phyloP scores from a whole-genome alignment of 2,888 invertebrate genomes.

The Ochlodes sylvanus region DNA sequence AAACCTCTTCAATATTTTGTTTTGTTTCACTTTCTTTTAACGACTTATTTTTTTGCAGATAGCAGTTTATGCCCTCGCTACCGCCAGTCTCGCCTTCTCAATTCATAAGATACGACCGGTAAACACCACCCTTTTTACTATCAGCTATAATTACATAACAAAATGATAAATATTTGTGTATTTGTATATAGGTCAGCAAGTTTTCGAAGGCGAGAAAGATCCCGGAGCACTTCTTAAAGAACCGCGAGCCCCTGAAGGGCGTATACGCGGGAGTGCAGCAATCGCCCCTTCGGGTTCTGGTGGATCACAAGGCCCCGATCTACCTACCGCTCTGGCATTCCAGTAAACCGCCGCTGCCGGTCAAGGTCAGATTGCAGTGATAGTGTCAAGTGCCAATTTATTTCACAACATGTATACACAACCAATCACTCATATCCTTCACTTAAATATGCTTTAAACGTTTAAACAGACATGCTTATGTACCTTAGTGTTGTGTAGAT shows the following conservation, averaged over 20 bases:
- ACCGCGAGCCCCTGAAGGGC: conserved; percentile 80
- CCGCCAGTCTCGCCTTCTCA: conserved; percentile 82
- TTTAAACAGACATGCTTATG: not conserved
- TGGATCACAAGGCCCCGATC: conserved; percentile 84
- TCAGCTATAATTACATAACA: conserved; percentile 66
- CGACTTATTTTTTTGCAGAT: conserved; percentile 71
- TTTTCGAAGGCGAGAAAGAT: conserved; percentile 85
- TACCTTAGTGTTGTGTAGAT: no score
- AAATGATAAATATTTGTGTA: conserved; percentile 13
- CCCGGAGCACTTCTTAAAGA: conserved; percentile 83
- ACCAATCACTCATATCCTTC: conserved; percentile 6
- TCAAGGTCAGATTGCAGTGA: conserved; percentile 68
- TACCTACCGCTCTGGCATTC: conserved; percentile 82
- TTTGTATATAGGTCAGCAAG: conserved; percentile 81
- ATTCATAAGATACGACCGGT: conserved; percentile 86
- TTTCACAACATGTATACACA: not conserved
- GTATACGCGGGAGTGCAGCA: conserved; percentile 81
- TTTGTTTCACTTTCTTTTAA: conserved; percentile 45
- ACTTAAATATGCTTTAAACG: not conserved
- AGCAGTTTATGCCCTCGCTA: conserved; percentile 85
- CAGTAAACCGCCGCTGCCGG: conserved; percentile 78
- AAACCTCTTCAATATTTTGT: conserved; percentile 11
- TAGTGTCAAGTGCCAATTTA: conserved; percentile 27
- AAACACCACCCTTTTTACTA: conserved; percentile 53
- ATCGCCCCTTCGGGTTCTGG: conserved; percentile 75